These are phyloP conservation scores for Mycteria americana DNA, from an alignment of 2,797 vertebrate genomes.

Conservation along the genomic window DNA sequence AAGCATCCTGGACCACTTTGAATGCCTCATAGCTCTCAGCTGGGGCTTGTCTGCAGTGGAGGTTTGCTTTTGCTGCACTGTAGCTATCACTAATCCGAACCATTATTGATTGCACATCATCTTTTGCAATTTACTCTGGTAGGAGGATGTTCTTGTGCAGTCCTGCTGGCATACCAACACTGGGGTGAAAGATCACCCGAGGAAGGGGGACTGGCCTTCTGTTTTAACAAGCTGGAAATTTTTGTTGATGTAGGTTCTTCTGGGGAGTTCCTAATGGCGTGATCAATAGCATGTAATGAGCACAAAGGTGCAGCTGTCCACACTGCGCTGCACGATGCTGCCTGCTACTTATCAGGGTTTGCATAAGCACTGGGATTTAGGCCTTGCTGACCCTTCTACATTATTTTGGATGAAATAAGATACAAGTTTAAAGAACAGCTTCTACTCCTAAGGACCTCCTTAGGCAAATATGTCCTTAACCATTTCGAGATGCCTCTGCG, in stretches of 20 bases:
- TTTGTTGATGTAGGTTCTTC: neutral
- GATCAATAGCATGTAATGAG: neutral
- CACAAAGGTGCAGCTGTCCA: neutral
- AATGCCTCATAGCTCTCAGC: constrained; percentile 43
- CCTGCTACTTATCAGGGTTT: neutral
- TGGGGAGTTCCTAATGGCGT: neutral
- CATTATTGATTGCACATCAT: neutral
- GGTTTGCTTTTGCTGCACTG: neutral
- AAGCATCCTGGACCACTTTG: constrained; percentile 55
- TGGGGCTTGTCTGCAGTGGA: neutral
- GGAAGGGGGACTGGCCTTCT: neutral
- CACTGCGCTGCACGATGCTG: accelerated
- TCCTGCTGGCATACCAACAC: neutral
- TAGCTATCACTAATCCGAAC: neutral
- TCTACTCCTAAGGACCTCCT: neutral
- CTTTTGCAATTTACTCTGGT: neutral
- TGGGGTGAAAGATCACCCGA: neutral
- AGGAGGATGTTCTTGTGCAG: neutral
- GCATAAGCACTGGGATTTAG: neutral
- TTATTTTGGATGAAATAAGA: neutral
- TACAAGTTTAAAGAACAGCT: neutral
- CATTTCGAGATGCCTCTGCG: neutral
- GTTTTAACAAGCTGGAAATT: neutral
- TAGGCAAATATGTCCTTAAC: neutral
- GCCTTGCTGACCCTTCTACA: neutral